Evolutionary conservation across 2,797 vertebrate species (phyloP).

Genomic region (Clamator glandarius): DNA sequence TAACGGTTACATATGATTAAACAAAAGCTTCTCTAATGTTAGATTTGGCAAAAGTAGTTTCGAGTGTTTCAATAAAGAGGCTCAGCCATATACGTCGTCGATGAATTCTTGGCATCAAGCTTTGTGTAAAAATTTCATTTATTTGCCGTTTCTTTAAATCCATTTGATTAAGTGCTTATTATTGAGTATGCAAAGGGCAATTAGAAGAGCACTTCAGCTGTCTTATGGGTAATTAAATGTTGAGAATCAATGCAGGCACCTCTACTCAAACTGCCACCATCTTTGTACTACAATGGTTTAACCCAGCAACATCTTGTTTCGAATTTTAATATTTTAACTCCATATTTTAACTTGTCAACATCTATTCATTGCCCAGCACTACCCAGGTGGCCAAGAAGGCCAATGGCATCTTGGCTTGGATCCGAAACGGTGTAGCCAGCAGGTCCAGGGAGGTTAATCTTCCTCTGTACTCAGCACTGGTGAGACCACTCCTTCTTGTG

Average conservation of each 20-base stretch:
- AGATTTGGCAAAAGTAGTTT: not conserved
- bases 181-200: not conserved
- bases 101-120: not conserved
- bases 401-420: no score
- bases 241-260: not conserved
- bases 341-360: not conserved
- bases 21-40: not conserved
- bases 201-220: not conserved
- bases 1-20: not conserved
- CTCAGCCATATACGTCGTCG: not conserved
- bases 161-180: not conserved
- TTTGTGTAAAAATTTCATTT: not conserved
- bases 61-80: not conserved
- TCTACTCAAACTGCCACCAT: not conserved
- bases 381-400: no score
- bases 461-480: no score
- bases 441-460: no score
- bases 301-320: not conserved
- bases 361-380: not conserved
- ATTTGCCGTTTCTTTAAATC: not conserved
- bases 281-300: not conserved
- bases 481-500: no score
- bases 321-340: not conserved
- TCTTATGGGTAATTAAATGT: not conserved
- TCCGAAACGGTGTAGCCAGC: no score